Base-by-base conservation (phyloP, 1,140 invertebrate genomes). In the Papilio polyxenes region DNA sequence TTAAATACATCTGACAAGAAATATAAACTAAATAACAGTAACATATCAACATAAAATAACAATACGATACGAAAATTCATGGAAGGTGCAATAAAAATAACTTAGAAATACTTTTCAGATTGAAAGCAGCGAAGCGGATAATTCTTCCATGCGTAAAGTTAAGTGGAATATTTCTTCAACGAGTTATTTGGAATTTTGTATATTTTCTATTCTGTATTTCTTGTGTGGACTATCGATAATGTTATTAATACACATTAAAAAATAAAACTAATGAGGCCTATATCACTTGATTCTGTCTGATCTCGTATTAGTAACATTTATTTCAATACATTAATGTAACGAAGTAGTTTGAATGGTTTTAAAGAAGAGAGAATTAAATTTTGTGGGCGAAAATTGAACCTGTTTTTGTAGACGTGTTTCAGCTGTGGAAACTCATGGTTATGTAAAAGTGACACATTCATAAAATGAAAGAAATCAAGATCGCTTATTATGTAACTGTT, bases 31-130 rank as follows among this genome's bases (percentile, higher is more conserved):
- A 23, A 31, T 65, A 65, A 23, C 23, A 65, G 23, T 65, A 69
- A 40, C 31, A 72, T 15, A 72, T 72, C 11, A 13, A 2, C 15
- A 72, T 31, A 1, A 31, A 31, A 31, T 31, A 31, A 31, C 23
- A 72, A 40, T 3, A 72, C 31, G 31, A 31, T 40, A 31, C 2
- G 17, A 40, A 72, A 37, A 72, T 40, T 31, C 65, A 37, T 37
- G 2, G 31, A 72, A 31, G 23, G 23, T 59, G n/a, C n/a, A 59
- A 31, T 72, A 37, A 72, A 72, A 37, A 72, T 37, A 72, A 72
- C 65, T 72, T 72, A 40, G 31, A 72, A 72, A 72, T 72, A 15
- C 65, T 72, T 72, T 37, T 37, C 10, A 72, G 31, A 72, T 40
- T 72, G 65, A 72, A 72, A 4, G 31, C 65, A 72, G 65, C 65